These are phyloP conservation scores for Scaptomyza pallida DNA, from an alignment of 1,140 invertebrate species.

Conservation along the genomic window DNA sequence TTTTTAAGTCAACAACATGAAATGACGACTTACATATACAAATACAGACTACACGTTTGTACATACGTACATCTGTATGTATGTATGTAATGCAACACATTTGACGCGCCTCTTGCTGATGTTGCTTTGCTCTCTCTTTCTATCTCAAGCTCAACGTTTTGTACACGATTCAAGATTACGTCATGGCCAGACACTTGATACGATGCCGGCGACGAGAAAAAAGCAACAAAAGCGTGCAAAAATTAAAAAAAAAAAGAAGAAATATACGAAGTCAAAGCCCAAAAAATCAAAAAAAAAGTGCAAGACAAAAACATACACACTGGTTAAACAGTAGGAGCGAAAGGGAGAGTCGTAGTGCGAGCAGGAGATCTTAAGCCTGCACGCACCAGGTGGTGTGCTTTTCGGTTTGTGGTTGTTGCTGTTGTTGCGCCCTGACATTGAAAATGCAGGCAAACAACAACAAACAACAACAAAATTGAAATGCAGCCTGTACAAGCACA, in stretches of 20 bases:
- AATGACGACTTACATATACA: conserved; percentile 22
- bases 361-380: conserved; percentile 4
- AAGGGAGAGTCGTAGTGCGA: conserved; percentile 1
- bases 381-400: conserved; percentile 46
- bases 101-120: conserved; percentile 33
- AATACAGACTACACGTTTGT: neutral
- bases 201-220: conserved; percentile 47
- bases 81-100: conserved; percentile 12
- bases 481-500: conserved; percentile 66
- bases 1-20: conserved; percentile 33
- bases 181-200: conserved; percentile 70
- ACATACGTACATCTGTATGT: conserved; percentile 1
- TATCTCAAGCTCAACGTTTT: conserved; percentile 24
- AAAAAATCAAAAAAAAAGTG: conserved; percentile 35
- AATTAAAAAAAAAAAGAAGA: conserved; percentile 36
- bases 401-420: conserved; percentile 36
- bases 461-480: conserved; percentile 46
- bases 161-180: conserved; percentile 61
- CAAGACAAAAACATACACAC: conserved; percentile 19
- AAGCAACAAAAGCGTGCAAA: conserved; percentile 49
- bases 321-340: neutral
- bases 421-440: conserved; percentile 63
- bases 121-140: neutral
- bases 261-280: conserved; percentile 30
- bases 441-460: conserved; percentile 59